Percentiles rank a stretch among this genome's conserved stretches.
These are phyloP conservation scores for Kryphioiulus occultus DNA, from an alignment of 2,888 invertebrate genomes.

Conservation along the genomic window DNA sequence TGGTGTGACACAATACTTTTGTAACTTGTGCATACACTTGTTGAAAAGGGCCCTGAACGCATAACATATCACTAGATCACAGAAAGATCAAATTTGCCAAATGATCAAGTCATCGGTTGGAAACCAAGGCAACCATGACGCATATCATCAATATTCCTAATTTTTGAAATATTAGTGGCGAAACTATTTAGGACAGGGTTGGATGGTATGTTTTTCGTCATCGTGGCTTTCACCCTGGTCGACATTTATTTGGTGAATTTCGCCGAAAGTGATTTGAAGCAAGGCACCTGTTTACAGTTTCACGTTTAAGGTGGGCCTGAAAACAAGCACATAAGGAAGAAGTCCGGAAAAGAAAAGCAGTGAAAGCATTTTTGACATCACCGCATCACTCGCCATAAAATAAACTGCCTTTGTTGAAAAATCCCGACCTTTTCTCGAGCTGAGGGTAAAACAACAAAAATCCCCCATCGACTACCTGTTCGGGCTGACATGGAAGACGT, in stretches of 20 bases:
- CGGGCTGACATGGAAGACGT: slow-evolving; percentile 7
- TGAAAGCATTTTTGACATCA: slow-evolving; percentile 32
- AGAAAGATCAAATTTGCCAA: too few relatives aligned
- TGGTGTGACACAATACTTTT: too few relatives aligned
- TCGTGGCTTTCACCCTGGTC: neutral
- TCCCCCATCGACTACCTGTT: slow-evolving; percentile 13
- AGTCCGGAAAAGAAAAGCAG: slow-evolving; percentile 38
- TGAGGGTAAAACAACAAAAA: slow-evolving; percentile 36
- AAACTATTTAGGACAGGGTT: neutral
- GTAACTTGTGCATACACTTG: too few relatives aligned
- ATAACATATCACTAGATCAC: neutral
- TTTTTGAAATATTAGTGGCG: neutral
- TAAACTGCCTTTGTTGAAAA: slow-evolving; percentile 36
- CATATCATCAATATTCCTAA: neutral
- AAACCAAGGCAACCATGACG: neutral
- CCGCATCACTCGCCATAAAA: slow-evolving; percentile 39
- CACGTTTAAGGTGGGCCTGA: slow-evolving; percentile 15
- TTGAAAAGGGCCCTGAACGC: too few relatives aligned
- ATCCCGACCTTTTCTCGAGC: slow-evolving; percentile 18
- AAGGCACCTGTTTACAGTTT: neutral
- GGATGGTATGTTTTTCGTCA: neutral
- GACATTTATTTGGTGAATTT: neutral
- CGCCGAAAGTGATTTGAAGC: neutral
- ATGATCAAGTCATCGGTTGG: neutral
- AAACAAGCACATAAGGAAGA: slow-evolving; percentile 30